Conservation (phyloP, 2,888 invertebrate genomes). For the Charanyca ferruginea region DNA sequence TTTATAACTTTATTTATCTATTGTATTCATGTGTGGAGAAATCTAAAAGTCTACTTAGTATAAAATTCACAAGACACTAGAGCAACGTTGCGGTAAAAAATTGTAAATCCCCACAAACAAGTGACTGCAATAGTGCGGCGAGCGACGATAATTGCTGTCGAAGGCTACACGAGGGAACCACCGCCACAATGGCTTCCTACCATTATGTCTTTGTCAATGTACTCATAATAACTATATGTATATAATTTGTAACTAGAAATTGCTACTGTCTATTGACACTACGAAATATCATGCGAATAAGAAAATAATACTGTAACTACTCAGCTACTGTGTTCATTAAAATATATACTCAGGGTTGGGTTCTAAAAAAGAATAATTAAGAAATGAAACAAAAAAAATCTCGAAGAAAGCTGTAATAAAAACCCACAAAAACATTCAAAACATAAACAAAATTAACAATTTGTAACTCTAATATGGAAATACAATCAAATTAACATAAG, state of each 20-base stretch:
- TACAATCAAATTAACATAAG: constrained; percentile 58
- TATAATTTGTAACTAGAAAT: constrained; percentile 36
- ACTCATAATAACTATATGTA: constrained; percentile 46
- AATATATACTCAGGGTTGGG: constrained; percentile 14
- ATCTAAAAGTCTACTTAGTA: constrained; percentile 20
- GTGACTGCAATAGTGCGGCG: constrained; percentile 63
- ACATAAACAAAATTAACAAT: constrained; percentile 66
- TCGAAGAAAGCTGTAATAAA: constrained; percentile 75
- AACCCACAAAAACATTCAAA: constrained; percentile 63
- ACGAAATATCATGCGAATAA: constrained; percentile 26
- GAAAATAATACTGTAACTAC: not conserved
- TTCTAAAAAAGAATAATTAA: constrained; percentile 26
- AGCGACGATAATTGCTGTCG: constrained; percentile 76
- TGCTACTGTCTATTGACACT: constrained; percentile 22
- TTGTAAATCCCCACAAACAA: constrained; percentile 63
- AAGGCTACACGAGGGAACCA: constrained; percentile 81
- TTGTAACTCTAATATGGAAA: constrained; percentile 54
- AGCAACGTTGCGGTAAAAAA: constrained; percentile 58
- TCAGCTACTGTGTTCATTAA: constrained; percentile 10
- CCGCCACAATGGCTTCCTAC: constrained; percentile 77
- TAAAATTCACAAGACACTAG: constrained; percentile 28
- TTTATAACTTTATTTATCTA: constrained; percentile 4
- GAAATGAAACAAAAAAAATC: constrained; percentile 76
- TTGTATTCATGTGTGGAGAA: constrained; percentile 23
- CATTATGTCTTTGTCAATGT: constrained; percentile 70